These are phyloP conservation scores for Chymomyza caudatula DNA, from an alignment of 2,888 invertebrate species.

Conservation along the genomic window DNA sequence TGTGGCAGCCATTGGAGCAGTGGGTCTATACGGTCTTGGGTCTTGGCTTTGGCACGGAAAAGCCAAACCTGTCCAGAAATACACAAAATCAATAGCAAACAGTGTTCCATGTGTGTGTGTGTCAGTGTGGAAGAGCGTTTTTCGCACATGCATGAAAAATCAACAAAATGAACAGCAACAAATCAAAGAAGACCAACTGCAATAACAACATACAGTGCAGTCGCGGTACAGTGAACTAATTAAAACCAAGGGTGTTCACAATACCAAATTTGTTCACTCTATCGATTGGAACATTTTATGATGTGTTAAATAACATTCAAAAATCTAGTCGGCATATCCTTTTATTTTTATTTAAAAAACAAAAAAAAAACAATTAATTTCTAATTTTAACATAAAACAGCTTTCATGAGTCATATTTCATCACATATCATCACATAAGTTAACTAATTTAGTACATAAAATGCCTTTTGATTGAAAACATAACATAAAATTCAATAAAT, in stretches of 20 bases:
- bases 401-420: no score
- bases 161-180: slow-evolving; percentile 18
- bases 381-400: no score
- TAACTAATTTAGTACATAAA: background rate
- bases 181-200: background rate
- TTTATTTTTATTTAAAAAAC: background rate
- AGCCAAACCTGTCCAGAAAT: slow-evolving; percentile 58
- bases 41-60: slow-evolving; percentile 39
- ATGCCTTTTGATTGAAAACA: background rate
- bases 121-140: slow-evolving; percentile 1
- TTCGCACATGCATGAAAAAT: slow-evolving; percentile 20
- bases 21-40: slow-evolving; percentile 46
- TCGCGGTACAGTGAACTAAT: background rate
- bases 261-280: no score
- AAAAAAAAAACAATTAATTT: no score
- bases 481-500: background rate
- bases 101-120: slow-evolving; percentile 4
- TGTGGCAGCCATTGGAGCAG: slow-evolving; percentile 52
- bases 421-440: background rate
- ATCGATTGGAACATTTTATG: no score
- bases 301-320: background rate
- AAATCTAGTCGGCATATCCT: no score
- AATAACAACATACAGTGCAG: slow-evolving; percentile 4
- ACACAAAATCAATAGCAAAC: slow-evolving; percentile 46
- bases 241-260: no score